These are phyloP conservation scores for Drosophila recens DNA, from an alignment of 2,888 invertebrate genomes.

Conservation along the genomic window DNA sequence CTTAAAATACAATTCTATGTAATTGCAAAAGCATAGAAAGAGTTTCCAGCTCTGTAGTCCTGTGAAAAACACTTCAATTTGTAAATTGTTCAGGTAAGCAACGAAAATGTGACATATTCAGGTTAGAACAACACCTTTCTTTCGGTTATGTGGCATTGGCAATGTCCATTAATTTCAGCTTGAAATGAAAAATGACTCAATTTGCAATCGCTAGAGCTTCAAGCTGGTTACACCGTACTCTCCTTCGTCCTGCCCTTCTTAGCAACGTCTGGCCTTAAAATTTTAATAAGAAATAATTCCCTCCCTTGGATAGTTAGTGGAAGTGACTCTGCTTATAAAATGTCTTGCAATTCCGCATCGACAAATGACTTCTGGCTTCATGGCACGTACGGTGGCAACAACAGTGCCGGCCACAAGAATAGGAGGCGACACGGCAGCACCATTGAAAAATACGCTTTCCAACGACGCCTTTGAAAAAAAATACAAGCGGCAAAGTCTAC, in stretches of 20 bases:
- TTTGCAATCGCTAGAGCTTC: slow-evolving; percentile 59
- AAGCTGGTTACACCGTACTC: slow-evolving; percentile 21
- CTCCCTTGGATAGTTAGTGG: slow-evolving; percentile 54
- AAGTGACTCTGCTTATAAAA: slow-evolving; percentile 71
- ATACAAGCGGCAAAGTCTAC: background rate
- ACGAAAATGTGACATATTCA: slow-evolving; percentile 67
- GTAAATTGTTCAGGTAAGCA: slow-evolving; percentile 35
- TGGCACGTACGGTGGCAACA: slow-evolving; percentile 59
- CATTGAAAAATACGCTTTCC: slow-evolving; percentile 56
- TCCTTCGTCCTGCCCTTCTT: background rate
- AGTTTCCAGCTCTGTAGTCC: background rate
- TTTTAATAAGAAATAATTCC: slow-evolving; percentile 75
- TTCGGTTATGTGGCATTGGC: slow-evolving; percentile 18
- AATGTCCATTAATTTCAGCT: slow-evolving; percentile 57
- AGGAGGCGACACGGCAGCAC: slow-evolving; percentile 29
- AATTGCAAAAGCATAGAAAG: background rate
- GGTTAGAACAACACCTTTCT: slow-evolving; percentile 54
- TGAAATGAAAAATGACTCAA: slow-evolving; percentile 76
- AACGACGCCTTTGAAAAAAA: slow-evolving; percentile 44
- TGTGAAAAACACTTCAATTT: slow-evolving; percentile 35
- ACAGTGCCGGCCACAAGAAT: slow-evolving; percentile 11
- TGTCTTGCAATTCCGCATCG: slow-evolving; percentile 69
- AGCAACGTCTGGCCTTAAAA: slow-evolving; percentile 25
- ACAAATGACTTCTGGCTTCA: slow-evolving; percentile 69
- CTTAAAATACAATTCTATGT: background rate